phyloP scores from a whole-genome alignment of 2,797 vertebrate species.

The Tauraco hartlaubi region DNA sequence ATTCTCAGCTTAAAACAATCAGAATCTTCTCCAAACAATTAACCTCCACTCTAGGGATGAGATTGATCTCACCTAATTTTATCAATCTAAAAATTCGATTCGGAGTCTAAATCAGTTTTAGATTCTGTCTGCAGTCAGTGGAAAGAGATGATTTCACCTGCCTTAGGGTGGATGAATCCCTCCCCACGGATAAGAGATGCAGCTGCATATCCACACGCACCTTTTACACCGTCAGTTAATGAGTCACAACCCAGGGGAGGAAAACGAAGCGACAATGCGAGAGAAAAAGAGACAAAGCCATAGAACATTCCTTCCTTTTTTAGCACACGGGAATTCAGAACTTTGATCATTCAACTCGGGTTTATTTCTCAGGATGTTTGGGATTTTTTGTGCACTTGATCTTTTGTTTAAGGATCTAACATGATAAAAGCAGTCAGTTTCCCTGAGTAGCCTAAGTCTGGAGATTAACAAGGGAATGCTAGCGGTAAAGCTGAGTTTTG shows the following conservation, averaged over 20 bases:
- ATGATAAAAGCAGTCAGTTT: background rate
- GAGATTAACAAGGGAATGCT: background rate
- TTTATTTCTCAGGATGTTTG: background rate
- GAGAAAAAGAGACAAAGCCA: background rate
- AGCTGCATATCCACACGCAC: rapidly evolving
- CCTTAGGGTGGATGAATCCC: background rate
- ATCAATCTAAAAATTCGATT: background rate
- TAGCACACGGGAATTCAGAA: background rate
- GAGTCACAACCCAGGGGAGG: background rate
- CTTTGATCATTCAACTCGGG: background rate
- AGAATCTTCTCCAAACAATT: background rate
- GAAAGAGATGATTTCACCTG: background rate
- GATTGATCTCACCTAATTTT: background rate
- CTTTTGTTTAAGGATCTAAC: background rate
- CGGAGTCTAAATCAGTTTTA: rapidly evolving
- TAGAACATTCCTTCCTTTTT: background rate
- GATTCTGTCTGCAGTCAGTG: background rate
- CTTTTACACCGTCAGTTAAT: background rate
- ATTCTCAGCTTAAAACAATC: background rate
- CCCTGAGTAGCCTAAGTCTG: background rate
- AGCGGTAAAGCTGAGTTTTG: background rate
- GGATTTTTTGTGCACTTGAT: background rate
- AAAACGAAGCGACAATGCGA: background rate
- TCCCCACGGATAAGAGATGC: background rate
- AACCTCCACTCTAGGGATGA: background rate